A percentile compares a stretch with the other conserved stretches of the same genome.
These are phyloP conservation scores for Cheirogaleus major DNA, from an alignment of 2,797 vertebrate genomes.

Conservation along the genomic window DNA sequence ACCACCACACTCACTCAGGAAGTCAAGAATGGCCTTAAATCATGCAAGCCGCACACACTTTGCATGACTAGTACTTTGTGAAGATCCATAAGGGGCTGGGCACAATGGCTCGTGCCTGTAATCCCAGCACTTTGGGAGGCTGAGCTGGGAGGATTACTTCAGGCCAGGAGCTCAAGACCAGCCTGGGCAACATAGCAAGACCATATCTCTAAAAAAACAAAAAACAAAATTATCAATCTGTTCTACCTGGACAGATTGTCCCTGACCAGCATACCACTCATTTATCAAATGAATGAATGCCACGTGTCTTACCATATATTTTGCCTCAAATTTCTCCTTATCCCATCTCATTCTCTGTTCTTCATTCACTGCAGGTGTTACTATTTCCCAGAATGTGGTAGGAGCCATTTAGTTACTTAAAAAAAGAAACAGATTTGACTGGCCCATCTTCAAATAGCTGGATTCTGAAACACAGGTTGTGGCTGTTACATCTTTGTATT, in stretches of 20 bases:
- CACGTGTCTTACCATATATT: background rate
- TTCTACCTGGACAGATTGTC: background rate
- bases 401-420: background rate
- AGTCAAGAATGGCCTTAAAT: background rate
- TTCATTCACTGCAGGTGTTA: background rate
- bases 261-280: background rate
- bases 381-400: background rate
- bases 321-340: background rate
- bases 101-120: background rate
- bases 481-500: background rate
- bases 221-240: background rate
- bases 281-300: background rate
- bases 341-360: background rate
- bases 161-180: too few species aligned
- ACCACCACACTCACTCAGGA: background rate
- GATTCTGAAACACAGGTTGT: background rate
- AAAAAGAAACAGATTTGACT: background rate
- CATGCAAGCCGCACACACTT: background rate
- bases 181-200: too few species aligned
- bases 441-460: background rate
- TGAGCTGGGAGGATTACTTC: too few species aligned
- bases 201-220: too few species aligned
- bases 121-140: background rate
- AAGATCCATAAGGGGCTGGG: background rate
- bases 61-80: background rate